These are phyloP conservation scores for Acanthosepion esculentum DNA, from an alignment of 2,888 invertebrate genomes.

Conservation along the genomic window DNA sequence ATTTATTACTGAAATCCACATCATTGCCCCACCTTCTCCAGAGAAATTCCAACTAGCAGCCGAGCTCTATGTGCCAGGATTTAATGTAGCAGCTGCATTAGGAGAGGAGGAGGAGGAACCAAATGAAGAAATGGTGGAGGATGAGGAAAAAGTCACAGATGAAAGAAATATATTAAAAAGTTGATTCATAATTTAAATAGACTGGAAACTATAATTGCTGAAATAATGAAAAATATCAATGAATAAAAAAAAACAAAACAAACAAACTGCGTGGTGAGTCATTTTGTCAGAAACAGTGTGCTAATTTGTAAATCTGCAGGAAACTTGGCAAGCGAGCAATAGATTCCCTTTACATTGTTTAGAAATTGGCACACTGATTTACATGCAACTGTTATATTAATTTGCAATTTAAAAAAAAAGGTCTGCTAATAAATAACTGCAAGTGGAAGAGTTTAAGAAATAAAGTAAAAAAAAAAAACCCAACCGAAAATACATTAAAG, in stretches of 20 bases:
- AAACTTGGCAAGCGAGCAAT: too few species aligned
- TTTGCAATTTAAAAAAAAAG: background rate
- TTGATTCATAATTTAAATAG: background rate
- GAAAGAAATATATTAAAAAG: background rate
- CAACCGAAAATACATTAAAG: too few species aligned
- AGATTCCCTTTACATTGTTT: too few species aligned
- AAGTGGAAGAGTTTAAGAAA: background rate
- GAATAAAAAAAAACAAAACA: background rate
- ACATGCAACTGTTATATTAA: background rate
- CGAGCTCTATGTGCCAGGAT: constrained; percentile 56
- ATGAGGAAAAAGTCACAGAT: background rate
- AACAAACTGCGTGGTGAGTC: too few species aligned
- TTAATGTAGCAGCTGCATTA: constrained; percentile 40
- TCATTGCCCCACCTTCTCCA: constrained; percentile 69
- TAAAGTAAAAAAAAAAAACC: too few species aligned
- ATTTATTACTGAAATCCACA: constrained; percentile 58
- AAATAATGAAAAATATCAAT: background rate
- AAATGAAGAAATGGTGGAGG: constrained; percentile 35
- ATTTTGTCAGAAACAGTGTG: background rate
- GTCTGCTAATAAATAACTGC: constrained; percentile 33
- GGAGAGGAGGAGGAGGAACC: constrained; percentile 44
- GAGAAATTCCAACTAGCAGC: constrained; percentile 62
- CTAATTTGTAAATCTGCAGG: background rate
- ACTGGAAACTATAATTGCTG: background rate
- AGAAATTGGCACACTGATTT: too few species aligned